Conservation (phyloP, 2,888 invertebrate species). For the Scotopteryx bipunctaria region DNA sequence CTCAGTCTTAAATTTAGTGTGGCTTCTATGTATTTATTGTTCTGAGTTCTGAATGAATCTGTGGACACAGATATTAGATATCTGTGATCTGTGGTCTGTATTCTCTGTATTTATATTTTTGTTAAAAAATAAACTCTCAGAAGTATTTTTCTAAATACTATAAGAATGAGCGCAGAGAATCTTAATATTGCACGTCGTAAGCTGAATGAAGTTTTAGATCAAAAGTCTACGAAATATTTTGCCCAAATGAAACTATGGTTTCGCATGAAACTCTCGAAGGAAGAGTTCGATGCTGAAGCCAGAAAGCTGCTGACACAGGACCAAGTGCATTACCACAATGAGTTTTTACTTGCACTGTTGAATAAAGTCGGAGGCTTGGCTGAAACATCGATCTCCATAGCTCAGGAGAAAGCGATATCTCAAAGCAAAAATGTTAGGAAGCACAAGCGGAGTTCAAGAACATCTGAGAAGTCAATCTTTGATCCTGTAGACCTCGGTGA, state of each 20-base stretch:
- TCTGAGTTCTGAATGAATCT: no score
- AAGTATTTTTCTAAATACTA: background rate
- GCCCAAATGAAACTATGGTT: constrained; percentile 90
- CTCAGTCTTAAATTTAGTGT: no score
- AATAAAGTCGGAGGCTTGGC: constrained; percentile 87
- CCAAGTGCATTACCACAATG: constrained; percentile 92
- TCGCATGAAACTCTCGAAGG: constrained; percentile 88
- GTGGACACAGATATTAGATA: no score
- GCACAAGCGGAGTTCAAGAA: constrained; percentile 81
- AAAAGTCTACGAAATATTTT: constrained; percentile 88
- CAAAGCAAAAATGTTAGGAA: constrained; percentile 73
- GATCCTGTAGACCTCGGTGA: constrained; percentile 85
- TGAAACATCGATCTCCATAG: constrained; percentile 69
- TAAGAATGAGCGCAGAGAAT: constrained; percentile 63
- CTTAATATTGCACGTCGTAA: constrained; percentile 84
- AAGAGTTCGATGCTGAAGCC: constrained; percentile 92
- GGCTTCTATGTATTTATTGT: no score
- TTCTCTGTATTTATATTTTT: background rate
- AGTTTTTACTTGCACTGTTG: constrained; percentile 90
- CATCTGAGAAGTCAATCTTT: constrained; percentile 83
- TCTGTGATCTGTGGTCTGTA: no score
- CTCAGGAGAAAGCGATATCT: constrained; percentile 70
- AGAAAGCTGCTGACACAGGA: constrained; percentile 88
- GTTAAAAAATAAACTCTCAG: background rate
- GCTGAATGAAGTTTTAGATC: constrained; percentile 85